Base-by-base conservation (phyloP, 2,888 invertebrate species). In the Melinaea menophilus region DNA sequence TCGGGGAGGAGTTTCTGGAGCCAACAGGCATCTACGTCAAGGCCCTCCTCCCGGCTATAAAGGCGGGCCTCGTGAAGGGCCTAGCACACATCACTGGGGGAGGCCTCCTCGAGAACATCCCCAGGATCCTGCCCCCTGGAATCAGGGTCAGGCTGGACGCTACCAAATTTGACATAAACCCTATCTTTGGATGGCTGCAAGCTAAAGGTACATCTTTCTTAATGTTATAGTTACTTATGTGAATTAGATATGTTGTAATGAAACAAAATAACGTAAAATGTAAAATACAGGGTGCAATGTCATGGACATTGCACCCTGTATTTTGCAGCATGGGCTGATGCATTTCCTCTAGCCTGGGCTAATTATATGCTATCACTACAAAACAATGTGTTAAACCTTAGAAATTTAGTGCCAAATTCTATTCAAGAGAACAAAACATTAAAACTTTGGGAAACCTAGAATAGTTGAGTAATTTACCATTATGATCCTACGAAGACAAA, bases 41-140 rank as follows among this genome's bases (percentile, higher is more conserved):
- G 70, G 90, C 93, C 7, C 82, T 98, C 0, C 83, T 97, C 56
- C 94, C 95, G 0, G 93, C 95, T 3, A 83, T 98, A 56, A 92
- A 92, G 75, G 91, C 92, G 2, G 94, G 94, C 7, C 87, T 93
- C 56, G 91, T 99, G 1, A 98, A 98, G 79, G 97, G 95, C 0
- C 92, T 97, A 70, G 97, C 98, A 0, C 99, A 99, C 77, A 97
- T 99, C 63, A 98, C 97, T 0, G 98, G 98, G 0, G 98, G 98
- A 0, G 99, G 99, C 0, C 88, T 99, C 2, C 81, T 94, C 4
- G 97, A 97, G 84, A 99, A 98, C 79, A 94, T 99, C 57, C 95
- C 96, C 0, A 92, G 99, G 66, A 93, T 98, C 54, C 87, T 99
- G 61, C 96, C 97, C 0, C 80, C 92, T 0, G 88, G 92, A 7